phyloP scores from a whole-genome alignment of 2,797 vertebrate species.

The Muraenolepis orangiensis region DNA sequence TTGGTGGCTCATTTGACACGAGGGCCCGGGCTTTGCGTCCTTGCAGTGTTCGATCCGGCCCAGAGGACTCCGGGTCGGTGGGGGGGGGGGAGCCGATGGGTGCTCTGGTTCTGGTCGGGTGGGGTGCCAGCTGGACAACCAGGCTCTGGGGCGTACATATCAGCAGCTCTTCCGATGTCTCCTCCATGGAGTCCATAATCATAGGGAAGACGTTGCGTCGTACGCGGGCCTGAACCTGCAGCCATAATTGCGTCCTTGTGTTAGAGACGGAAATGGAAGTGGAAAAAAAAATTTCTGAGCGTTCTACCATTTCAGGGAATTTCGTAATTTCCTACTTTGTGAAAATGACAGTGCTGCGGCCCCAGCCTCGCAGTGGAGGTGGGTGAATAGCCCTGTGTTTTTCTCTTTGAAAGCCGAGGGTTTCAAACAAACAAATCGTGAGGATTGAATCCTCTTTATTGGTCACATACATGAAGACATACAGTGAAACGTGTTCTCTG shows the following conservation, averaged over 20 bases:
- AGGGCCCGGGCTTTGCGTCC: slow-evolving; percentile 52
- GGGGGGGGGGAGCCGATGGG: too few relatives aligned
- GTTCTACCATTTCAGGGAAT: not conserved
- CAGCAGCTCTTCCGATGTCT: slow-evolving; percentile 25
- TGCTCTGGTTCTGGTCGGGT: not conserved
- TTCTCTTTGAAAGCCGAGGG: not conserved
- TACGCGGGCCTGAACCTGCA: too few relatives aligned
- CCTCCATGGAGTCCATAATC: not conserved
- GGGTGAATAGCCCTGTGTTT: not conserved
- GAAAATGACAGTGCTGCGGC: not conserved
- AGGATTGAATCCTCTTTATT: too few relatives aligned
- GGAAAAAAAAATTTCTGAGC: not conserved
- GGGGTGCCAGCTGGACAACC: not conserved
- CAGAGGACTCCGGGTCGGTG: not conserved
- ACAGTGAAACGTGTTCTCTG: too few relatives aligned
- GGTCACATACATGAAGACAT: too few relatives aligned
- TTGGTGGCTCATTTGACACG: slow-evolving; percentile 55
- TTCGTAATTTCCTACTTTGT: not conserved
- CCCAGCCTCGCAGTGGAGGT: not conserved
- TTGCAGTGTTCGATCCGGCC: slow-evolving; percentile 44
- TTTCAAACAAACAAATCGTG: too few relatives aligned
- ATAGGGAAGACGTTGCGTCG: not conserved
- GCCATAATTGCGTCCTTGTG: not conserved
- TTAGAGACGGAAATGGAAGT: not conserved
- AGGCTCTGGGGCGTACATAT: slow-evolving; percentile 17